These are phyloP conservation scores for Tetramorium bicarinatum DNA, from an alignment of 2,888 invertebrate species.

Conservation along the genomic window DNA sequence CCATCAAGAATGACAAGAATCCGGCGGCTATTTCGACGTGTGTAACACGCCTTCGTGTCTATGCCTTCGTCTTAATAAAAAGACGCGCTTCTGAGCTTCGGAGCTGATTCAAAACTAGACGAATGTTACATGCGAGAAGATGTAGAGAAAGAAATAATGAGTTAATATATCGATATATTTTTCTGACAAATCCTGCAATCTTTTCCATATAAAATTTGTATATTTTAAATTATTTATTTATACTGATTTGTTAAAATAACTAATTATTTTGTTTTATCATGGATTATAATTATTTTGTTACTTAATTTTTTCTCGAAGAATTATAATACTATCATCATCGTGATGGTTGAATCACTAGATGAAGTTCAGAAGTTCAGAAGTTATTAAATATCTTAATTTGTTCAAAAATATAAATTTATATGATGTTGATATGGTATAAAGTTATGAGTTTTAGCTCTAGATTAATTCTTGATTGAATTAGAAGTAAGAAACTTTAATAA, in stretches of 20 bases:
- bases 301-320: neutral
- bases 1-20: slow-evolving; percentile 61
- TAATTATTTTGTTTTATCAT: neutral
- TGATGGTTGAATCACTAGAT: neutral
- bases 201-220: neutral
- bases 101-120: neutral
- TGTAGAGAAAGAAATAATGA: neutral
- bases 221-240: neutral
- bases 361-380: neutral
- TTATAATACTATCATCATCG: neutral
- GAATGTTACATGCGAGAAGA: neutral
- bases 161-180: slow-evolving; percentile 28
- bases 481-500: neutral
- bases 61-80: neutral
- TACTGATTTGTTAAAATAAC: neutral
- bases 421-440: neutral
- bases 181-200: neutral
- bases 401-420: neutral
- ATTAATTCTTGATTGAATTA: neutral
- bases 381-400: neutral
- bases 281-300: neutral
- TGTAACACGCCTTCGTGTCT: slow-evolving; percentile 20
- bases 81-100: neutral
- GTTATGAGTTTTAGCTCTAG: neutral
- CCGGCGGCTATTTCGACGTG: slow-evolving; percentile 14